Conservation (phyloP, 2,888 invertebrate species). For the Hypsopygia costalis region DNA sequence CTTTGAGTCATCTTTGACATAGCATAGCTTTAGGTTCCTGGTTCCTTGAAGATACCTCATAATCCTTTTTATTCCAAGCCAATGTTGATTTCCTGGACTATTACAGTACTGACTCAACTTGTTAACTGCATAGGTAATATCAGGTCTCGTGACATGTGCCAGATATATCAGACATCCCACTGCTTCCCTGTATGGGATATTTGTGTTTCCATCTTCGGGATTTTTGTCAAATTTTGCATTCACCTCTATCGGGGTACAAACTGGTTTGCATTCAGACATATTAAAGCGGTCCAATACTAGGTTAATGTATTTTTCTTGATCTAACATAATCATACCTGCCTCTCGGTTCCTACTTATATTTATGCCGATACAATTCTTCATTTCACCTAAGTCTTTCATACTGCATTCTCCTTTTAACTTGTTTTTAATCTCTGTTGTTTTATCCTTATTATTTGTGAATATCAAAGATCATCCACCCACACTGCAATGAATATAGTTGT, state of each 20-base stretch:
- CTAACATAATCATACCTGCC: conserved; percentile 12
- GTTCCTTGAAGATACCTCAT: conserved; percentile 25
- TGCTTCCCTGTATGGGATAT: conserved; percentile 21
- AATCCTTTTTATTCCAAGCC: conserved; percentile 21
- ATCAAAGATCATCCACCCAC: conserved; percentile 18
- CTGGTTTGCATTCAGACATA: conserved; percentile 23
- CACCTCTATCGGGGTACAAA: conserved; percentile 21
- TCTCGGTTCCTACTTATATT: conserved; percentile 11
- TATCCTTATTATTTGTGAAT: conserved; percentile 12
- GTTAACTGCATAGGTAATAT: conserved; percentile 15
- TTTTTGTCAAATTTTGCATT: conserved; percentile 19
- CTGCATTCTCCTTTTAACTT: conserved; percentile 12
- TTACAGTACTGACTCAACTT: conserved; percentile 20
- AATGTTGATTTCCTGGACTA: conserved; percentile 19
- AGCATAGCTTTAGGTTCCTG: conserved; percentile 12
- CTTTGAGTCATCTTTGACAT: conserved; percentile 11
- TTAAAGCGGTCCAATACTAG: conserved; percentile 17
- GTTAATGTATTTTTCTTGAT: conserved; percentile 24
- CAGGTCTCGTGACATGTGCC: conserved; percentile 13
- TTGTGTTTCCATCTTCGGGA: conserved; percentile 10
- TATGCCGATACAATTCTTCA: conserved; percentile 14
- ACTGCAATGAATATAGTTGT: conserved; percentile 15
- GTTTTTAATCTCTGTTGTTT: conserved; percentile 9
- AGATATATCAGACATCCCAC: conserved; percentile 22
- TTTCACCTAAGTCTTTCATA: conserved; percentile 17